Evolutionary conservation across 2,113 vertebrate genomes (phyloP).

Genomic region (Caranx melampygus): DNA sequence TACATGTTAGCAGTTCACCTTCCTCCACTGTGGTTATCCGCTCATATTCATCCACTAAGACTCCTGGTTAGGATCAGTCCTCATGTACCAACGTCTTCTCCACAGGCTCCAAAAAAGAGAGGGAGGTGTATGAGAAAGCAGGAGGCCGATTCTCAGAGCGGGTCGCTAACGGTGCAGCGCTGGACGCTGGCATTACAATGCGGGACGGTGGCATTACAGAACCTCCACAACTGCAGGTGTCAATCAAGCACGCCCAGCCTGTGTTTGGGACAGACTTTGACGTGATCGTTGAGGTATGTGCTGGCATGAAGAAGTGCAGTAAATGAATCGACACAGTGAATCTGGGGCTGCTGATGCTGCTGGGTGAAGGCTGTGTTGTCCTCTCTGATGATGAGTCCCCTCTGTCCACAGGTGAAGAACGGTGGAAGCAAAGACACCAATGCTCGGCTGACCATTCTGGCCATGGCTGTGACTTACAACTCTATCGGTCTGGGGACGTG

Average conservation of each 20-base stretch:
- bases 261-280: slow-evolving; percentile 86
- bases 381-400: not conserved
- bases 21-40: not conserved
- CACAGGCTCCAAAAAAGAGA: slow-evolving; percentile 82
- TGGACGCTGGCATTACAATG: too few species aligned
- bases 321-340: not conserved
- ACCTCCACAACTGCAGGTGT: slow-evolving; percentile 70
- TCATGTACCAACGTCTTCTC: not conserved
- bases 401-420: slow-evolving; percentile 74
- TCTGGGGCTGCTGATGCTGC: not conserved
- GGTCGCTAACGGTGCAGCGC: too few species aligned
- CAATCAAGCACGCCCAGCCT: slow-evolving; percentile 76
- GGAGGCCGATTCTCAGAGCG: slow-evolving; percentile 55
- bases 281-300: slow-evolving; percentile 80
- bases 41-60: not conserved
- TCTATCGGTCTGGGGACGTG: slow-evolving; percentile 76
- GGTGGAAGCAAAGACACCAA: slow-evolving; percentile 53
- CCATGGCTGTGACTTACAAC: slow-evolving; percentile 78
- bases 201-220: not conserved
- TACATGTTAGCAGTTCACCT: not conserved
- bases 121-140: slow-evolving; percentile 80
- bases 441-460: slow-evolving; percentile 74
- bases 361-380: not conserved
- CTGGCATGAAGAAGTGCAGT: too few species aligned
- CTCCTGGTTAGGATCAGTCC: not conserved